Evolutionary conservation across 2,888 invertebrate species (phyloP).

Genomic region (Habrosyne pyritoides): DNA sequence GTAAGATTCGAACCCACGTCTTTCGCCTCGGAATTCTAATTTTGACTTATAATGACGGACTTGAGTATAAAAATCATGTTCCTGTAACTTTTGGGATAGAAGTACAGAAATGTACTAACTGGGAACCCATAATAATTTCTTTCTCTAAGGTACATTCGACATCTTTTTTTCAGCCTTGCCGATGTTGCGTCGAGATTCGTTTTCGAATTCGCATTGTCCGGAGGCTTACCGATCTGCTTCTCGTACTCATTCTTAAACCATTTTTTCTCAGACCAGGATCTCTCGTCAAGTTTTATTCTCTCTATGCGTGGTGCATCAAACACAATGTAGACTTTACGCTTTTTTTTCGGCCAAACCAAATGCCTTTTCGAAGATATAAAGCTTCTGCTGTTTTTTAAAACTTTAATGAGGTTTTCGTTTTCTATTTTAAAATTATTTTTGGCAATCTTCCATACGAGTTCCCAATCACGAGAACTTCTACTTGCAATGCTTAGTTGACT

Average conservation of each 20-base stretch:
- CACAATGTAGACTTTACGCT: neutral
- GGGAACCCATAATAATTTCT: neutral
- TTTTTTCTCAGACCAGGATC: conserved; percentile 12
- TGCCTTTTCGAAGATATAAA: neutral
- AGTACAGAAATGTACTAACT: neutral
- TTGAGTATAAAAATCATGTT: no score
- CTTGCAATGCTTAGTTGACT: neutral
- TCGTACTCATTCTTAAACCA: conserved; percentile 29
- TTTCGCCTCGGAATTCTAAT: no score
- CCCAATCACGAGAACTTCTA: neutral
- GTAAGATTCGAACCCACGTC: no score
- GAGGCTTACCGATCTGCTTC: conserved; percentile 21
- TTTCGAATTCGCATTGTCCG: neutral
- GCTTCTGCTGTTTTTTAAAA: neutral
- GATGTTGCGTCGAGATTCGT: neutral
- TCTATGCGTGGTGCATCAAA: neutral
- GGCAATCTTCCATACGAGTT: neutral
- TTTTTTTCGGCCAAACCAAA: neutral
- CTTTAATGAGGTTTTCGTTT: neutral
- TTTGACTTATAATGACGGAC: no score
- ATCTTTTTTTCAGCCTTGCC: neutral
- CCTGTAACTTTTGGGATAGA: neutral
- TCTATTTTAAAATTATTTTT: neutral
- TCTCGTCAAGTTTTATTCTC: neutral
- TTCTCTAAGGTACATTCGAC: neutral